Conservation (phyloP, 2,888 invertebrate genomes). For the Nomada flava region DNA sequence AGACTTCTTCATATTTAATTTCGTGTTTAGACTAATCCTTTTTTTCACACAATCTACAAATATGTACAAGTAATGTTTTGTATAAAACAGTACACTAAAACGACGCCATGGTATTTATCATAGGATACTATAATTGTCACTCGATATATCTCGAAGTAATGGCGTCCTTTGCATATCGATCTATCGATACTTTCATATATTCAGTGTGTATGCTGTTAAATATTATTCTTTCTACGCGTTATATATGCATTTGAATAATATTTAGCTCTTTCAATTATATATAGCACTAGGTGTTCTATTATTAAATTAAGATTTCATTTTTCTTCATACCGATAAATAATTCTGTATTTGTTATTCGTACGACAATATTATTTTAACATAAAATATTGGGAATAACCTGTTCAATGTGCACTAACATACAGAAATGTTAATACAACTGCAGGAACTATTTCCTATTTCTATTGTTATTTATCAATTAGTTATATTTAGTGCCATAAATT, state of each 20-base stretch:
- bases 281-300: no score
- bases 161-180: conserved; percentile 8
- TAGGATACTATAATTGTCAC: no score
- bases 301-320: no score
- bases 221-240: background rate
- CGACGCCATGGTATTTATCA: conserved; percentile 40
- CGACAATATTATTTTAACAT: no score
- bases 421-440: no score
- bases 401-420: no score
- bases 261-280: background rate
- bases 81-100: conserved; percentile 48
- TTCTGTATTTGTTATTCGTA: no score
- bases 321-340: no score
- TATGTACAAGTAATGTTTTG: conserved; percentile 51
- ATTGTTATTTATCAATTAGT: background rate
- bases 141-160: conserved; percentile 20
- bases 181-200: conserved; percentile 1
- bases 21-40: conserved; percentile 14
- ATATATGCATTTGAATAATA: background rate
- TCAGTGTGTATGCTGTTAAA: background rate
- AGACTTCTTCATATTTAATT: conserved; percentile 74
- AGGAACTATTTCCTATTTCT: no score
- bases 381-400: no score
- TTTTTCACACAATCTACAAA: conserved; percentile 34
- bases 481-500: background rate